Base-by-base conservation (phyloP, 2,113 vertebrate species). In the Microtus oregoni region DNA sequence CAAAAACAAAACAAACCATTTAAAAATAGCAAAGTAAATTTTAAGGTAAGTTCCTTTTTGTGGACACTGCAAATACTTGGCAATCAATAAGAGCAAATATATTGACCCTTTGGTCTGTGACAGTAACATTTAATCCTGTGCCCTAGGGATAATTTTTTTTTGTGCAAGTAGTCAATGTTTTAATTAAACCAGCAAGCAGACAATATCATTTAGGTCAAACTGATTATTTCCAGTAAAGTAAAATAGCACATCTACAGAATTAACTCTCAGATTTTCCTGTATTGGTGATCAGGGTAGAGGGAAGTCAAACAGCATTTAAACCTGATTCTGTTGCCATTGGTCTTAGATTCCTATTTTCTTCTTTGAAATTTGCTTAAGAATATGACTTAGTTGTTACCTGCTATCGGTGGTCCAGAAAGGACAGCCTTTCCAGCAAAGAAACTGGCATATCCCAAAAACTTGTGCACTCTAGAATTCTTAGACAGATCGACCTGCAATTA, bases 351-450 rank as follows among this genome's bases (percentile, higher is more conserved):
- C 14, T 72, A 8, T 83, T 89, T 94, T 83, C 58, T 87, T 87
- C 88, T 0, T 89, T 90, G 38, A 86, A 93, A 55, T 90, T 96
- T 85, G 72, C 38, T 94, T 52, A 92, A 92, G n/a, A 93, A 4
- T 89, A 26, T 24, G n/a, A 38, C 83, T 15, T 3, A 47, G 41
- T 44, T 72, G 13, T 97, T 98, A 99, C 99, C 99, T 99, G 99
- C 99, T 77, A 99, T 92, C 41, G 99, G 99, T 97, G 99, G 99
- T 90, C 99, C 99, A 2, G 98, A 99, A 78, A 99, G 97, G 94
- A 99, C 98, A 75, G 99, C 99, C 19, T 99, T 96, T 55, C 99
- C 99, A 24, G 99, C 99, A 89, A 99, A 99, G 98, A 99, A 99
- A 98, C 98, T 97, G 47, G 99, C 98, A 97, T 99, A 98, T 4